Evolutionary conservation across 2,888 invertebrate genomes (phyloP), one percentile per base, ranked within the genome.

Genomic region (Pyrochroa serraticornis): DNA sequence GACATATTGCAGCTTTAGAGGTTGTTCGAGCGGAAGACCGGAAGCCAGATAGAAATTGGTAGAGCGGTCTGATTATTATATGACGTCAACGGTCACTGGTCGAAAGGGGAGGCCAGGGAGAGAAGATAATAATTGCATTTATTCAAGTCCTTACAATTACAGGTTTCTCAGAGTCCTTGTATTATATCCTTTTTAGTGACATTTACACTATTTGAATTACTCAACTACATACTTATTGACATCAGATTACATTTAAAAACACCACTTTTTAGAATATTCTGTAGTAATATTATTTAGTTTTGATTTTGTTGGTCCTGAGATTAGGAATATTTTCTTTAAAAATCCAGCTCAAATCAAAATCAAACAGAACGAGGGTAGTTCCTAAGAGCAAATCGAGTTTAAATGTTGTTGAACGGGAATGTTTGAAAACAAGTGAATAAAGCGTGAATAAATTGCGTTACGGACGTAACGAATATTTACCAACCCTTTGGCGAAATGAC

Each of bases 401-500:
- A 38, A 37, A 36, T 32, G 32, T 41, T 46, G 51, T 51, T 42
- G 41, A 38, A 45, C 51, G 46, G 45, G 42, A 48, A 64, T 65
- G 66, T 67, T 62, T 43, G 63, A 65, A 69, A 68, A 67, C 67
- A 66, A 65, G 52, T 49, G 60, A 58, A 56, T 62, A 62, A 54
- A 61, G 65, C 65, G 65, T 68, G 69, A 70, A 71, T 68, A 69
- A 74, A 74, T 71, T 68, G 69, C 62, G 64, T 71, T 69, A 70
- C 66, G 64, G 64, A 67, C 68, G 70, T 72, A 72, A 71, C 73
- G 72, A 72, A 73, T 74, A 74, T 75, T 74, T 74, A 67, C 71
- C 64, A 72, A 73, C 75, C 75, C 75, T 74, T 71, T 69, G 72
- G 68, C 71, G 67, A 71, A 72, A 70, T 71, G 69, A 67, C 70